Evolutionary conservation across 1,140 invertebrate genomes (phyloP).

Genomic region (Trichonephila clavata): DNA sequence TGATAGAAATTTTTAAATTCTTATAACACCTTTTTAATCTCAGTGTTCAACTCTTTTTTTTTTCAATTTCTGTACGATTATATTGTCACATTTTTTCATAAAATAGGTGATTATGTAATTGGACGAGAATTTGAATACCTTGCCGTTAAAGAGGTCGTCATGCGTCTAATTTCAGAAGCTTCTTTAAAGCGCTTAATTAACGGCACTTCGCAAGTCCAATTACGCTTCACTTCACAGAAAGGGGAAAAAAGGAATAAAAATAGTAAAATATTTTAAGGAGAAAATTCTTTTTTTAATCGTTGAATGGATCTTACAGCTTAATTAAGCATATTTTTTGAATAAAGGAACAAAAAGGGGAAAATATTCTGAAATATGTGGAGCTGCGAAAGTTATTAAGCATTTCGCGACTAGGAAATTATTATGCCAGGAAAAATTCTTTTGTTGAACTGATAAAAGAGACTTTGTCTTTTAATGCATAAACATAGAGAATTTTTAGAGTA

Average conservation of each 20-base stretch:
- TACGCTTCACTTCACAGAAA: not conserved
- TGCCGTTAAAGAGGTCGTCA: not conserved
- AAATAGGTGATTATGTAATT: slow-evolving; percentile 10
- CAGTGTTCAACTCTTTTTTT: not conserved
- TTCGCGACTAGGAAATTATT: not conserved
- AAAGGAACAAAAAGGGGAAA: not conserved
- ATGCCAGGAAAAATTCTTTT: too few relatives aligned
- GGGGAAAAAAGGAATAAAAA: not conserved
- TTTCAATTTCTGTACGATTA: not conserved
- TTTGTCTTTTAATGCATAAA: too few relatives aligned
- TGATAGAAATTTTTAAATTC: not conserved
- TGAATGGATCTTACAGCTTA: not conserved
- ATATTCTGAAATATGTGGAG: not conserved
- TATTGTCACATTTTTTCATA: not conserved
- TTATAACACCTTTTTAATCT: not conserved
- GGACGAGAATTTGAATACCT: not conserved
- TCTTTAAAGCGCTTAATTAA: slow-evolving; percentile 23
- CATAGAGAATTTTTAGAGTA: too few relatives aligned
- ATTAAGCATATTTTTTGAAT: slow-evolving; percentile 3
- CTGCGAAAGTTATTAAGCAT: not conserved
- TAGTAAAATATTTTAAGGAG: not conserved
- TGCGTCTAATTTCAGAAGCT: not conserved
- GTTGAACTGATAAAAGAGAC: too few relatives aligned
- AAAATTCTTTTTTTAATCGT: not conserved
- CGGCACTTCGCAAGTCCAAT: slow-evolving; percentile 6